Conservation (phyloP, 2,797 vertebrate species). For the Tapirus indicus region DNA sequence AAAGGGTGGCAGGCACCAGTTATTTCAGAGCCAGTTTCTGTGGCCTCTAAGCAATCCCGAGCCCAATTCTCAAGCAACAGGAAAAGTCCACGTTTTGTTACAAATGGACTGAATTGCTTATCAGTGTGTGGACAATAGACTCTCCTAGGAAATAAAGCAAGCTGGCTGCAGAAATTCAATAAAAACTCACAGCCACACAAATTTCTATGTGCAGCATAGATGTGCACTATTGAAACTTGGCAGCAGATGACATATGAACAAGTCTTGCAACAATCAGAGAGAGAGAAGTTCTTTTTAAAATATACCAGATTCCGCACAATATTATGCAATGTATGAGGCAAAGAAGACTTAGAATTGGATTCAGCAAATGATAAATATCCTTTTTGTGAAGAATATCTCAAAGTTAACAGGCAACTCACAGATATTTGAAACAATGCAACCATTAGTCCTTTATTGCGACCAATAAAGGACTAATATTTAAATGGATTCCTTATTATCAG, state of each 20-base stretch:
- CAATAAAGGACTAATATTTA: background rate
- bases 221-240: background rate
- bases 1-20: background rate
- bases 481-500: background rate
- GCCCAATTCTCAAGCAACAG: background rate
- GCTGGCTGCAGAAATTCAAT: background rate
- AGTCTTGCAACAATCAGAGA: background rate
- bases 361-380: background rate
- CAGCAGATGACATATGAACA: background rate
- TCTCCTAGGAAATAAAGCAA: background rate
- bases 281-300: background rate
- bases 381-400: background rate
- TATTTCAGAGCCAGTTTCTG: conserved; percentile 13
- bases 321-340: background rate
- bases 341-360: background rate
- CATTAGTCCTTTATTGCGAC: background rate
- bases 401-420: background rate
- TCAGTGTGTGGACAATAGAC: background rate
- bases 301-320: background rate
- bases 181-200: conserved; percentile 27
- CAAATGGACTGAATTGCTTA: background rate
- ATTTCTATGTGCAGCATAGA: background rate
- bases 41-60: background rate
- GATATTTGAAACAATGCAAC: background rate
- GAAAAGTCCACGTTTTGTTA: background rate